Conservation (phyloP, 2,888 invertebrate genomes). For the Matsumyia berberina region DNA sequence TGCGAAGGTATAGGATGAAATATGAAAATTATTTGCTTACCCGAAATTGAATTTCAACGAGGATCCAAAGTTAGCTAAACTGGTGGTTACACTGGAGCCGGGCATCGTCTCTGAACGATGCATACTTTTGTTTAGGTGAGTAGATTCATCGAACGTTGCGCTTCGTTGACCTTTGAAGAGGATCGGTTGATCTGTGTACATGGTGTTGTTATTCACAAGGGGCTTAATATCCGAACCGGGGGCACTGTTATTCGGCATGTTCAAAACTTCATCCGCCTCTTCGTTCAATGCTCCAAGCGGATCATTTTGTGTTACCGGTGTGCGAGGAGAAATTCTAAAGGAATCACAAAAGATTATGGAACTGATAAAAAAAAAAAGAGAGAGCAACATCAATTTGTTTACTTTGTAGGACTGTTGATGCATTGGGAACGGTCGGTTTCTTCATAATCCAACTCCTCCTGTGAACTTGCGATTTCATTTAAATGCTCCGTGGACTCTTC, state of each 20-base stretch:
- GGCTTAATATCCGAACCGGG: conserved; percentile 52
- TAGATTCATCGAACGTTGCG: conserved; percentile 87
- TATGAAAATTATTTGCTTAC: conserved; percentile 85
- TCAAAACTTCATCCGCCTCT: conserved; percentile 78
- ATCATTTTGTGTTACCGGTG: conserved; percentile 95
- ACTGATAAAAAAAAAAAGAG: no score
- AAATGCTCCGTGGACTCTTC: conserved; percentile 72
- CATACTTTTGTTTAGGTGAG: conserved; percentile 84
- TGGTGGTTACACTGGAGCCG: conserved; percentile 89
- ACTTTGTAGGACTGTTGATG: conserved; percentile 84
- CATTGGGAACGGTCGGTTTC: conserved; percentile 67
- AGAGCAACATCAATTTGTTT: conserved; percentile 36
- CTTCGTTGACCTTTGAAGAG: conserved; percentile 87
- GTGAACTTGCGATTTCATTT: conserved; percentile 79
- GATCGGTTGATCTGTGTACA: conserved; percentile 88
- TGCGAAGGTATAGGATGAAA: conserved; percentile 47
- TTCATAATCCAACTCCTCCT: conserved; percentile 80
- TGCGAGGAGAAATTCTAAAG: conserved; percentile 89
- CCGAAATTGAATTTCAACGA: conserved; percentile 94
- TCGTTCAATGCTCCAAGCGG: conserved; percentile 92
- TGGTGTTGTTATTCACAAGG: conserved; percentile 80
- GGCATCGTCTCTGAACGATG: conserved; percentile 91
- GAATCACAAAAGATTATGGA: no score
- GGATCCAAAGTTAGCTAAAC: conserved; percentile 91
- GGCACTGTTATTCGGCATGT: conserved; percentile 77